phyloP scores from a whole-genome alignment of 2,888 invertebrate species.

The Saturnia pavonia region DNA sequence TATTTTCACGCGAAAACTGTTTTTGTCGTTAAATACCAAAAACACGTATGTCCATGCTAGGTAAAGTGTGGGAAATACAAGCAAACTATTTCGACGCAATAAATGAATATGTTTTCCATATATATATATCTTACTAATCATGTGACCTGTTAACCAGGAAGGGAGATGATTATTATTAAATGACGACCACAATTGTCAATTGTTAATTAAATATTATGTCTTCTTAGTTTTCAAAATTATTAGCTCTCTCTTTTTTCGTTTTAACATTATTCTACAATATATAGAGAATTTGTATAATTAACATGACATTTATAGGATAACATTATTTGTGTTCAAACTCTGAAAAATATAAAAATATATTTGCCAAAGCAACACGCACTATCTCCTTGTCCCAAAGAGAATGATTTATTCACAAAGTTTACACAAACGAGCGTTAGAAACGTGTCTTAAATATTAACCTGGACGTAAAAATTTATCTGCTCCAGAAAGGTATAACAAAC shows the following conservation, averaged over 20 bases:
- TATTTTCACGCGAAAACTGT: too few species aligned
- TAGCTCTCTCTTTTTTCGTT: background rate
- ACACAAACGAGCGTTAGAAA: conserved; percentile 48
- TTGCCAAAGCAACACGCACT: conserved; percentile 72
- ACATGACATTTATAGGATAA: conserved; percentile 18
- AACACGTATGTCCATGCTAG: too few species aligned
- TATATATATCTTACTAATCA: too few species aligned
- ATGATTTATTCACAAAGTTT: conserved; percentile 64
- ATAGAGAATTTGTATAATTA: conserved; percentile 12
- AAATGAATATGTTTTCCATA: too few species aligned
- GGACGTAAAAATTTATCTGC: background rate
- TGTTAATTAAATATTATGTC: background rate
- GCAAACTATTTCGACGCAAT: too few species aligned
- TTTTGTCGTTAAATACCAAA: too few species aligned
- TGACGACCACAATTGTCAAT: too few species aligned
- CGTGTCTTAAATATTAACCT: conserved; percentile 29
- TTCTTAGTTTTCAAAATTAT: background rate
- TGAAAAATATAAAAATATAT: conserved; percentile 64
- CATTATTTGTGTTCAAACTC: conserved; percentile 44
- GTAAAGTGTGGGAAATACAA: too few species aligned
- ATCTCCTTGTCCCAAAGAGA: conserved; percentile 66
- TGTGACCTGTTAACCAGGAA: too few species aligned
- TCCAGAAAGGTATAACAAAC: background rate
- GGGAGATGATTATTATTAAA: too few species aligned
- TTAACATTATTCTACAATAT: background rate